Evolutionary conservation across 2,113 vertebrate species (phyloP).

Genomic region (Mugil cephalus): DNA sequence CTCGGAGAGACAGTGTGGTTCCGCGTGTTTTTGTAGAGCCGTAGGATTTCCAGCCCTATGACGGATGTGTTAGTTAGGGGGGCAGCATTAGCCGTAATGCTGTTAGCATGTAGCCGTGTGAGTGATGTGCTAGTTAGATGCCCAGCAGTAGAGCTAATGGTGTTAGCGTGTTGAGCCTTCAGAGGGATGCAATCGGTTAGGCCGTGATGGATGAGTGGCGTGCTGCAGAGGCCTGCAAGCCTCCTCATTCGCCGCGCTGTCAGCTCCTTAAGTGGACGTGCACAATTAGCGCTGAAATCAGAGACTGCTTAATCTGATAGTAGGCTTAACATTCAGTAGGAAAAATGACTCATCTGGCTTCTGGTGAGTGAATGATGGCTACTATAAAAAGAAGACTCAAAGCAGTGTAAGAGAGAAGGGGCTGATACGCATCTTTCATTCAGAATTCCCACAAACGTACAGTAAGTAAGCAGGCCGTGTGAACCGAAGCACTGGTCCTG

Average conservation of each 20-base stretch:
- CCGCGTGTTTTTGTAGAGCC: slow-evolving; percentile 61
- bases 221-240: slow-evolving; percentile 83
- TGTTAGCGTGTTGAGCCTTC: slow-evolving; percentile 84
- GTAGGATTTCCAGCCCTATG: slow-evolving; percentile 74
- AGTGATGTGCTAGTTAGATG: slow-evolving; percentile 84
- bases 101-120: slow-evolving; percentile 83
- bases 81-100: slow-evolving; percentile 82
- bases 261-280: slow-evolving; percentile 91
- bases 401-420: slow-evolving; percentile 64
- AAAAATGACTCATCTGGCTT: slow-evolving; percentile 68
- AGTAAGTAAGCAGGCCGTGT: slow-evolving; percentile 26
- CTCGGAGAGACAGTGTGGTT: slow-evolving; percentile 49
- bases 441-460: slow-evolving; percentile 65
- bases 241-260: slow-evolving; percentile 88
- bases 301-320: slow-evolving; percentile 92
- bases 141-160: slow-evolving; percentile 83
- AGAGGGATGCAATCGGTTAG: slow-evolving; percentile 90
- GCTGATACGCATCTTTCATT: slow-evolving; percentile 85
- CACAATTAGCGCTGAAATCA: slow-evolving; percentile 92
- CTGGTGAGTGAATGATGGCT: slow-evolving; percentile 76
- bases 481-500: slow-evolving; percentile 10
- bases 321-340: slow-evolving; percentile 80
- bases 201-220: slow-evolving; percentile 91
- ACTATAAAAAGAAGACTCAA: slow-evolving; percentile 63
- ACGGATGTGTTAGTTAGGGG: slow-evolving; percentile 83